Evolutionary conservation across 2,797 vertebrate species (phyloP).

Genomic region (Sebastes diaconus): DNA sequence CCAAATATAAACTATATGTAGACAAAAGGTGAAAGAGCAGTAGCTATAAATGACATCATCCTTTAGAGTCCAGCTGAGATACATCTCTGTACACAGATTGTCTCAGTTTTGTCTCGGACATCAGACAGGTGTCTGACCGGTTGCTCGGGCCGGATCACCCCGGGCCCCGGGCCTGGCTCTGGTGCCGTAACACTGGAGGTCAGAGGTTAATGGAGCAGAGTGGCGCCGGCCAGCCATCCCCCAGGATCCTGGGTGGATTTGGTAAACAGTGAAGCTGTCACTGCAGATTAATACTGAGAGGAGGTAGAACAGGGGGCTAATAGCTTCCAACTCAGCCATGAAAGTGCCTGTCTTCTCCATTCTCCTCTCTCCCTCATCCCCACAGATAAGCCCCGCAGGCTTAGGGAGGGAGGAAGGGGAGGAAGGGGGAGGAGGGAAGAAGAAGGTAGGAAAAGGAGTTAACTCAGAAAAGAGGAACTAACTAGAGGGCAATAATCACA

Average conservation of each 20-base stretch:
- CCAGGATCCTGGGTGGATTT: constrained; percentile 84
- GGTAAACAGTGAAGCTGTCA: constrained; percentile 88
- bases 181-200: constrained; percentile 74
- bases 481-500: constrained; percentile 52
- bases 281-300: constrained; percentile 85
- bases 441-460: constrained; percentile 26
- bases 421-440: background rate
- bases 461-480: constrained; percentile 33
- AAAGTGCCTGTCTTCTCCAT: constrained; percentile 78
- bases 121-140: constrained; percentile 78
- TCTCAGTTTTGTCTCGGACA: constrained; percentile 40
- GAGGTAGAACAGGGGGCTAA: constrained; percentile 77
- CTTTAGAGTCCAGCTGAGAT: constrained; percentile 38
- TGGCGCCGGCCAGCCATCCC: constrained; percentile 80
- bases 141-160: constrained; percentile 54
- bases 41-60: background rate
- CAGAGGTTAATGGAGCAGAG: constrained; percentile 86
- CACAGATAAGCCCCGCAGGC: constrained; percentile 59
- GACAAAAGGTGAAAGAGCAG: background rate
- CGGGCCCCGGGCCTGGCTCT: constrained; percentile 72
- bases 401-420: constrained; percentile 18
- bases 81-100: constrained; percentile 40
- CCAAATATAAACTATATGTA: background rate
- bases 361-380: constrained; percentile 72
- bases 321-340: constrained; percentile 79